Percentiles rank a stretch among this genome's conserved stretches.
phyloP scores from a whole-genome alignment of 2,113 vertebrate genomes.

The Panthera uncia region DNA sequence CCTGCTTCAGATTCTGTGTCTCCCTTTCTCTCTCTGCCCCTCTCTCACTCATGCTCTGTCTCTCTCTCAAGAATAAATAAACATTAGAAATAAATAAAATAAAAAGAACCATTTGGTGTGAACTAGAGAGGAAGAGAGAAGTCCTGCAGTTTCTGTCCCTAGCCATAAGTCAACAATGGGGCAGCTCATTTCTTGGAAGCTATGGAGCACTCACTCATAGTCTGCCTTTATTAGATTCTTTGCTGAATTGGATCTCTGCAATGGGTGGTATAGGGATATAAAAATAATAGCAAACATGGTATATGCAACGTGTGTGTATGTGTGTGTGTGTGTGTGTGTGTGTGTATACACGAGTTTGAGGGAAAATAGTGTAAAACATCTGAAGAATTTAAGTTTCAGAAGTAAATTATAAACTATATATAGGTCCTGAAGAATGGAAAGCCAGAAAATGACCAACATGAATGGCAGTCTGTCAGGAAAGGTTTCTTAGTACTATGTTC shows the following conservation, averaged over 20 bases:
- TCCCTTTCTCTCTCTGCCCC: no score
- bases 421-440: neutral
- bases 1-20: no score
- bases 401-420: neutral
- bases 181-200: neutral
- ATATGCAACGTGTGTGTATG: no score
- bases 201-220: neutral
- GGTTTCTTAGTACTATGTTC: neutral
- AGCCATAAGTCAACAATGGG: neutral
- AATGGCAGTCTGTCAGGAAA: neutral
- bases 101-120: neutral
- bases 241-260: neutral
- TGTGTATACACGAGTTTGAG: neutral
- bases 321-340: no score
- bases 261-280: neutral
- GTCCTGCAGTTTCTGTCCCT: neutral
- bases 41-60: no score
- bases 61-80: no score
- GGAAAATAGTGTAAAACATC: neutral
- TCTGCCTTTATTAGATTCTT: conserved; percentile 24
- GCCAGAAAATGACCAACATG: neutral
- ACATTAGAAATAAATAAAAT: neutral
- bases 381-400: neutral
- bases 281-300: neutral
- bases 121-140: neutral